A percentile compares a stretch with the other conserved stretches of the same genome.
Conservation (phyloP, 2,113 vertebrate genomes). For the Neotoma lepida region DNA sequence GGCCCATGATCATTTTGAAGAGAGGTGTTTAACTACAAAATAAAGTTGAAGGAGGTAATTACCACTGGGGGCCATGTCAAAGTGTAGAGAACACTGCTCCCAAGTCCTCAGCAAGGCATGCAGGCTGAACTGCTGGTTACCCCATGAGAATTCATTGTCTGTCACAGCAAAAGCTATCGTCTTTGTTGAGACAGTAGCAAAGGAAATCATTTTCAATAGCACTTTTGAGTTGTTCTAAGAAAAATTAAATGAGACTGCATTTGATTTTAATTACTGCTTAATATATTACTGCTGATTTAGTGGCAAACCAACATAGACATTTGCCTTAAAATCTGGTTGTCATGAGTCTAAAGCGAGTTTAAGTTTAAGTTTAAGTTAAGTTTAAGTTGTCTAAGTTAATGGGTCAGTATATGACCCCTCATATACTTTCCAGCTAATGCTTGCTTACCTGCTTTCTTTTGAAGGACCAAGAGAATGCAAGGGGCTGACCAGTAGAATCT, state of each 20-base stretch:
- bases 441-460: not conserved
- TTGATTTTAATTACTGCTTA: not conserved
- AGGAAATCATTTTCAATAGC: not conserved
- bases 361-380: too few relatives aligned
- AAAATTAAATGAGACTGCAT: not conserved
- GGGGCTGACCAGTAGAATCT: not conserved
- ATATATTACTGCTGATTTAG: not conserved
- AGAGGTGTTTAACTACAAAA: not conserved
- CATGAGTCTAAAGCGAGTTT: not conserved
- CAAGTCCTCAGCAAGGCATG: accelerated
- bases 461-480: not conserved
- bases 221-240: conserved; percentile 5
- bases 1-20: not conserved
- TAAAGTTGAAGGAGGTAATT: not conserved
- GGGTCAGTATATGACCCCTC: not conserved
- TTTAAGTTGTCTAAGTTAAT: too few relatives aligned
- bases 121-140: not conserved
- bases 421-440: not conserved
- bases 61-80: accelerated
- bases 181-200: not conserved
- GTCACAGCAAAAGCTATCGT: not conserved
- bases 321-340: not conserved
- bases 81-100: not conserved
- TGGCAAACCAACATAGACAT: not conserved
- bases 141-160: not conserved